Base-by-base conservation (phyloP, 2,113 vertebrate genomes). In the Centropristis striata region DNA sequence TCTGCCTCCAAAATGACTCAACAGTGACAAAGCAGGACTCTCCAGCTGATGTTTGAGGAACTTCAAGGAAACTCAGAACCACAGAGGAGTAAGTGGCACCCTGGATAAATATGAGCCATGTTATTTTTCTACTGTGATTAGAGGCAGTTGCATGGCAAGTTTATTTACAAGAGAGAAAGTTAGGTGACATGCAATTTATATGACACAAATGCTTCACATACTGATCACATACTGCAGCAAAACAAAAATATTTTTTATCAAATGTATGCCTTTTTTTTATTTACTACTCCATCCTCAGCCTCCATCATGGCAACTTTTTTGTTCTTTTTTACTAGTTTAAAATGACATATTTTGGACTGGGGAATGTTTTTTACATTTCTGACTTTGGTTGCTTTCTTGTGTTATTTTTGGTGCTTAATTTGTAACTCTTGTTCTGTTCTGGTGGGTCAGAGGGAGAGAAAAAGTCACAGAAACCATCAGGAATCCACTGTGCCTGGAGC, bases 11-110 rank as follows among this genome's bases (percentile, higher is more conserved):
- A 65, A 53, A 75, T 86, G 78, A 91, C 83, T 86, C 65, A 88
- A 87, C 53, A 12, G 75, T 88, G 87, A 92, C 80, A 83, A 57
- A 85, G 87, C 89, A 78, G 67, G 57, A 42, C 67, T 55, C 28
- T 3, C 49, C 80, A 89, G 85, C 83, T 79, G 86, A 80, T 80
- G 77, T 65, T 75, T 54, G 54, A 59, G 32, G 14, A 73, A 71
- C 47, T 57, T 71, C 44, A 81, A 77, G 68, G 47, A 74, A 71
- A 53, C 27, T 63, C 32, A 21, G 49, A 81, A 70, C 69, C 53
- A 2, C 71, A 79, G 63, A 16, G 21, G 10, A 78, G 63, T 46
- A 55, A 74, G 5, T 10, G 15, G 39, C 74, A n/a, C 4, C 15
- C 16, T 21, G 14, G 18, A 66, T 47, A n/a, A 69, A 68, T 53